Base-by-base conservation (phyloP, 1,140 invertebrate genomes). In the Steinernema feltiae region DNA sequence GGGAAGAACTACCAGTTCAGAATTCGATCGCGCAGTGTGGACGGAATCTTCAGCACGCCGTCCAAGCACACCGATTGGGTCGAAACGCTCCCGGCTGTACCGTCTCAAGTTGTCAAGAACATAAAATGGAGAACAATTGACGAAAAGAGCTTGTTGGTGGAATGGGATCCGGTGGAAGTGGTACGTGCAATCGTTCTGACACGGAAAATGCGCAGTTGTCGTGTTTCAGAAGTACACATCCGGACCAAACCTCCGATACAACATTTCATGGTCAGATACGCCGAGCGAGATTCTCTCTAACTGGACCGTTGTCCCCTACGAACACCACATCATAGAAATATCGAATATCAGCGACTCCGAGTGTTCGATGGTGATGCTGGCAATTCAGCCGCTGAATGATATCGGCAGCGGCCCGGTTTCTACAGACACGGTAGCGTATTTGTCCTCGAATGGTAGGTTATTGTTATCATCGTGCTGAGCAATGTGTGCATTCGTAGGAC, bases 1-100 rank as follows among this genome's bases (percentile, higher is more conserved):
- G 74, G 74, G 30, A 48, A 75, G 24, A 69, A 71, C n/a, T 77
- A 77, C 32, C 76, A 77, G 35, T 77, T 77, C 72, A 72, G 76
- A 48, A 69, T 77, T 30, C 72, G 76, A 41, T 74, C 76, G 24
- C 12, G 53, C 7, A 21, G 72, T 70, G 29, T 46, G 41, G 31
- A 32, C 72, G 0, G 48, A 72, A 1, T 75, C 48, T 27, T 74
- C 32, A 73, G 76, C 48, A 70, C 73, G 15, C 71, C 76, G 18
- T 74, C 72, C 17, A 69, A 70, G n/a, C 76, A 72, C 29, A 72
- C 72, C 53, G 53, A 73, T 17, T 77, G 76, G 76, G 69, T 77
- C 0, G 70, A 71, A 71, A 77, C 76, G 7, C 46, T 69, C 17
- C 63, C 76, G 30, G 70, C 72, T 30, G 71, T 73, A 21, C 76